These are phyloP conservation scores for Papilio xuthus DNA, from an alignment of 1,140 invertebrate species.

Conservation along the genomic window DNA sequence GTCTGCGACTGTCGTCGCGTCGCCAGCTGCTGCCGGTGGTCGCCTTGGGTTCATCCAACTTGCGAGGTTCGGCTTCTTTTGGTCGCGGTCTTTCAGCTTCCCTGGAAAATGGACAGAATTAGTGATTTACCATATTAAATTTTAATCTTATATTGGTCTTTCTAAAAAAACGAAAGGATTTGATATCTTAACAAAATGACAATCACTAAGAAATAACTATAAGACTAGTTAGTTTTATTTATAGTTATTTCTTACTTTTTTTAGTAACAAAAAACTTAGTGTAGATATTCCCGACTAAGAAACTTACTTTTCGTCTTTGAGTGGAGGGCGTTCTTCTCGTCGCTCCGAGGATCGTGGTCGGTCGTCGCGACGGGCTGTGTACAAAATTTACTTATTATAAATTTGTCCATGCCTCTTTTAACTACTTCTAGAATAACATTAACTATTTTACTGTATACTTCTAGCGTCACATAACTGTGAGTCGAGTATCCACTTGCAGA, in stretches of 20 bases:
- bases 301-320: conserved; percentile 42
- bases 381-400: background rate
- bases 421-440: no score
- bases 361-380: conserved; percentile 42
- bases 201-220: no score
- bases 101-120: conserved; percentile 57
- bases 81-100: conserved; percentile 85
- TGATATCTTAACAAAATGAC: no score
- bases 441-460: no score
- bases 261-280: background rate
- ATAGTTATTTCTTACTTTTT: no score
- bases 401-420: no score
- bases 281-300: background rate
- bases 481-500: no score
- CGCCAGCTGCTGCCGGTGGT: conserved; percentile 67
- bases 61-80: conserved; percentile 87
- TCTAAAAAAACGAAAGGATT: background rate
- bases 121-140: background rate
- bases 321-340: conserved; percentile 42
- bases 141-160: background rate
- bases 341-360: conserved; percentile 48
- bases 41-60: conserved; percentile 82
- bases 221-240: no score
- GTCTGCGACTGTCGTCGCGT: conserved; percentile 55
- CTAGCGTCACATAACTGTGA: no score